phyloP scores from a whole-genome alignment of 1,140 invertebrate genomes.

The Anoplophora glabripennis region DNA sequence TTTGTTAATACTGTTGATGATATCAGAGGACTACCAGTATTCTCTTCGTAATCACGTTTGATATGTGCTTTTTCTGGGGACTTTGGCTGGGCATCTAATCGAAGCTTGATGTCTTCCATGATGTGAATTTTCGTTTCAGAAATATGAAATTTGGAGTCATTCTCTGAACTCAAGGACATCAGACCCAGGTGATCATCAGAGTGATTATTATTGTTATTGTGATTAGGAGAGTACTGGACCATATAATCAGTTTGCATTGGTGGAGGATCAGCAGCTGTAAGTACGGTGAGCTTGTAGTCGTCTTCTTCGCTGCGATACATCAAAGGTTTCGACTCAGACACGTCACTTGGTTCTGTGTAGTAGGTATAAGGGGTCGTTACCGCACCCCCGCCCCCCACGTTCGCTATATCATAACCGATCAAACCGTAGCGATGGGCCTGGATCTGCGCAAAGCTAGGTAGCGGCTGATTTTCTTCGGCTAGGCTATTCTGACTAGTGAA shows the following conservation, averaged over 20 bases:
- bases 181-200: slow-evolving; percentile 3
- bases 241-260: slow-evolving; percentile 12
- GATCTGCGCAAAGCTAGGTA: slow-evolving; percentile 65
- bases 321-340: slow-evolving; percentile 23
- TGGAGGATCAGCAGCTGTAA: slow-evolving; percentile 6
- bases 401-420: slow-evolving; percentile 53
- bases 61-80: slow-evolving; percentile 39
- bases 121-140: slow-evolving; percentile 25
- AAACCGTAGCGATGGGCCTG: slow-evolving; percentile 57
- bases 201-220: slow-evolving; percentile 29
- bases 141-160: slow-evolving; percentile 14
- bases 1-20: slow-evolving; percentile 25
- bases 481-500: slow-evolving; percentile 18
- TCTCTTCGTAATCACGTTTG: slow-evolving; percentile 41
- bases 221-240: slow-evolving; percentile 14
- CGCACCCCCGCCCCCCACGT: slow-evolving; percentile 70
- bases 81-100: slow-evolving; percentile 25
- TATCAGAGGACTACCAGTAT: slow-evolving; percentile 32
- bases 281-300: slow-evolving; percentile 26
- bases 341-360: slow-evolving; percentile 27
- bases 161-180: background rate
- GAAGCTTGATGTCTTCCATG: slow-evolving; percentile 26
- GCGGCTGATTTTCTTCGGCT: slow-evolving; percentile 45
- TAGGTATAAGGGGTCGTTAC: slow-evolving; percentile 53
- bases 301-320: slow-evolving; percentile 22